Evolutionary conservation across 2,113 vertebrate species (phyloP).

Genomic region (Protobothrops flavoviridis): DNA sequence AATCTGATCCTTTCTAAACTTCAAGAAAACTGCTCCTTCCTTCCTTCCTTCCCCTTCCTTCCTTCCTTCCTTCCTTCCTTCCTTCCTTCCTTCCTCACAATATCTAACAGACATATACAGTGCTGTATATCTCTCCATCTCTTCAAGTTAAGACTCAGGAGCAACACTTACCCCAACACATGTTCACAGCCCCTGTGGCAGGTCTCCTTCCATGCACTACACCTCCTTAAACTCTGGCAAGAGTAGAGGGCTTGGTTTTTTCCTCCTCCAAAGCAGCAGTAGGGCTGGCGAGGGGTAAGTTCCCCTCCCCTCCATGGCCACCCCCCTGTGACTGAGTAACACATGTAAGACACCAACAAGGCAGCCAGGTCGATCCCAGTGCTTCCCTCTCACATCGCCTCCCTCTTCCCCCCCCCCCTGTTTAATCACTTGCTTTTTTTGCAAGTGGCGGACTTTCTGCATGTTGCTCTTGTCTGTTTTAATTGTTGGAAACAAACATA

Average conservation of each 20-base stretch:
- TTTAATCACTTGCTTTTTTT: background rate
- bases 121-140: background rate
- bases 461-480: constrained; percentile 41
- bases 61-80: background rate
- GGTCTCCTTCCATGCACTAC: constrained; percentile 29
- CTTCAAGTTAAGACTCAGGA: constrained; percentile 13
- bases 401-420: constrained; percentile 12
- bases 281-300: constrained; percentile 24
- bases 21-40: constrained; percentile 30
- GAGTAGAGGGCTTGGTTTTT: constrained; percentile 37
- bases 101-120: background rate
- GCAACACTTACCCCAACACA: constrained; percentile 64
- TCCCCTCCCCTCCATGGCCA: background rate
- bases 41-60: background rate
- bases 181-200: constrained; percentile 26
- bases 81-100: background rate
- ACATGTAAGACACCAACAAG: constrained; percentile 2
- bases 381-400: constrained; percentile 20
- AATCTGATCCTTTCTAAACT: constrained; percentile 23
- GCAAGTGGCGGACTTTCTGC: background rate
- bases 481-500: constrained; percentile 32
- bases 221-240: constrained; percentile 29
- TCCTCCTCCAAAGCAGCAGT: constrained; percentile 20
- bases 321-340: background rate
- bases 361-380: constrained; percentile 30